Conservation (phyloP, 2,888 invertebrate species). For the Ditula angustiorana region DNA sequence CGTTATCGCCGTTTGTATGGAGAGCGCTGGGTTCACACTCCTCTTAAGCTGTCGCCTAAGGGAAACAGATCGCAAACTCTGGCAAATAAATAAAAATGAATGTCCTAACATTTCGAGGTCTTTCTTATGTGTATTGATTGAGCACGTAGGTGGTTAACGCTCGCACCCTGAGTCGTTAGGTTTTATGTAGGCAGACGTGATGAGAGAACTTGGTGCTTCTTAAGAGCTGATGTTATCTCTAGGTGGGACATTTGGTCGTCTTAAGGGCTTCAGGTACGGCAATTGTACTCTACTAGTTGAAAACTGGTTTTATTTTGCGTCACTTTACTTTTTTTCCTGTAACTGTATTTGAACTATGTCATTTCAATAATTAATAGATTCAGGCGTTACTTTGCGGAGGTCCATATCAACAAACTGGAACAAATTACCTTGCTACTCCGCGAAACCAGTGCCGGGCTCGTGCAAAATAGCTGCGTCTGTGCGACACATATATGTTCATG, state of each 20-base stretch:
- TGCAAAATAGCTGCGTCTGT: too few relatives aligned
- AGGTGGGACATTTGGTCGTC: not conserved
- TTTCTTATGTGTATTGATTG: constrained; percentile 13
- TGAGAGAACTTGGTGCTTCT: constrained; percentile 1
- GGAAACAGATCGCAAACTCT: not conserved
- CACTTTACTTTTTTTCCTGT: not conserved
- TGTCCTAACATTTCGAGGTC: not conserved
- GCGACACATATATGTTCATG: too few relatives aligned
- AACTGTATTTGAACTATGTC: too few relatives aligned
- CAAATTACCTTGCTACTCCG: too few relatives aligned
- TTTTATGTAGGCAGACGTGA: constrained; percentile 13
- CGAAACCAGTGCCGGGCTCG: too few relatives aligned
- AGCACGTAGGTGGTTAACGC: constrained; percentile 14
- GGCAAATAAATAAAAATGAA: constrained; percentile 8
- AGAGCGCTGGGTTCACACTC: too few relatives aligned
- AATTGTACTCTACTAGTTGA: too few relatives aligned
- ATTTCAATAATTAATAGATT: too few relatives aligned
- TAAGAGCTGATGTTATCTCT: not conserved
- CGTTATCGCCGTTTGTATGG: too few relatives aligned
- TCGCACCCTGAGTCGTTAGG: not conserved
- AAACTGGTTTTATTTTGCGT: too few relatives aligned
- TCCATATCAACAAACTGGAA: too few relatives aligned
- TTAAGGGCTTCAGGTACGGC: not conserved
- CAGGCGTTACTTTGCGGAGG: too few relatives aligned
- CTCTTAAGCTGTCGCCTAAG: not conserved